Conservation (phyloP, 2,797 vertebrate genomes). For the Aphelocoma californica region DNA sequence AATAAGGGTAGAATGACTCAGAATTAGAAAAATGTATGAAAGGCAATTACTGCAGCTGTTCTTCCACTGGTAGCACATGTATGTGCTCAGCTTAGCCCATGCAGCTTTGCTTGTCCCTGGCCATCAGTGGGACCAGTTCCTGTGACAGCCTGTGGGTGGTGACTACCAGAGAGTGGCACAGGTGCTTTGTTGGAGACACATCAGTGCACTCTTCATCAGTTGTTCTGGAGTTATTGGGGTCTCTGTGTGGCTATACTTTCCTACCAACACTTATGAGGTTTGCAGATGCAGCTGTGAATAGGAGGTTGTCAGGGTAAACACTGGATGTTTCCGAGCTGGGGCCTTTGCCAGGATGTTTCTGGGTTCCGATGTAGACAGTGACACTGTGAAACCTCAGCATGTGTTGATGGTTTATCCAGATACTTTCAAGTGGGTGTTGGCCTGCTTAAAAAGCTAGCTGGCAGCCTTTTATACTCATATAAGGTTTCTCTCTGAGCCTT, state of each 20-base stretch:
- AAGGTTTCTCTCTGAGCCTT: not conserved
- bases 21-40: not conserved
- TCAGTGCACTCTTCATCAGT: not conserved
- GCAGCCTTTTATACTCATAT: not conserved
- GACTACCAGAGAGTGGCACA: not conserved
- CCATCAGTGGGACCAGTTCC: not conserved
- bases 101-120: not conserved
- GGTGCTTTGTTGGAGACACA: not conserved
- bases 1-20: not conserved
- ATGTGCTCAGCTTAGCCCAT: accelerated
- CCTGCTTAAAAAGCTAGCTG: not conserved
- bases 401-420: constrained; percentile 49
- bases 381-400: constrained; percentile 15
- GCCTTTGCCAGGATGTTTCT: constrained; percentile 15
- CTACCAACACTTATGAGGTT: accelerated
- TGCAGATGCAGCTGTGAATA: not conserved
- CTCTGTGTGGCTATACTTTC: not conserved
- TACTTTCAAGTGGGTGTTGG: not conserved
- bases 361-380: not conserved
- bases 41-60: not conserved
- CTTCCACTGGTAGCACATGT: not conserved
- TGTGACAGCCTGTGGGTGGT: not conserved
- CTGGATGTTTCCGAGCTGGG: not conserved
- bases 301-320: not conserved
- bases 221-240: not conserved